Base-by-base conservation (phyloP, 2,797 vertebrate species). In the Mycteria americana region DNA sequence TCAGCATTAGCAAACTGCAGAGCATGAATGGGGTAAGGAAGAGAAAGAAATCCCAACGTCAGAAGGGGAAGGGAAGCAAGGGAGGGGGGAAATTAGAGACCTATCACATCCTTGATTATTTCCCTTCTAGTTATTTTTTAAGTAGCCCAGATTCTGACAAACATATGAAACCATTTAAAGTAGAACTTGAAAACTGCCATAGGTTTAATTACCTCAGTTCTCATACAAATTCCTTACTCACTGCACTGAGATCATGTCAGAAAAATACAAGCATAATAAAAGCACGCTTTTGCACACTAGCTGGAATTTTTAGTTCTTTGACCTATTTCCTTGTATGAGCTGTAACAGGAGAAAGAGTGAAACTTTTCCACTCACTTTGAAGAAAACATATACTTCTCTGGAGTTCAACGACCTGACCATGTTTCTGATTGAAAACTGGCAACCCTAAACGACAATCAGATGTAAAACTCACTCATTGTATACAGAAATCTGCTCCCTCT, bases 11-110 rank as follows among this genome's bases (percentile, higher is more conserved):
- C 23, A 72, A 19, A 60, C 25, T 43, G 28, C 9, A 72, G 17
- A 53, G 10, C 6, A 74, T 18, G 39, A 73, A 54, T 5, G 6
- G 0, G 8, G 0, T 59, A 82, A 75, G 5, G 16, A 60, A 73
- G n/a, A 54, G 35, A 60, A 45, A 63, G 5, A 4, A 74, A 78
- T 81, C 18, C 11, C 9, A 78, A 11, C 4, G 51, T 41, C 23
- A 41, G 46, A 77, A 91, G 14, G 1, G 8, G 10, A 64, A 73
- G 22, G 4, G 10, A 80, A 50, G 14, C 2, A 63, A 50, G 6
- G 24, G 8, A 75, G 17, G 8, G 13, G 5, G 9, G 11, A 63
- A 80, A 62, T 56, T 43, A 45, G 6, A 70, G 6, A 64, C 3
- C 12, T 64, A 24, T 51, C 37, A 54, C 51, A 27, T 24, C 24